Evolutionary conservation across 2,113 vertebrate genomes (phyloP).

Genomic region (Lipophrys pholis): DNA sequence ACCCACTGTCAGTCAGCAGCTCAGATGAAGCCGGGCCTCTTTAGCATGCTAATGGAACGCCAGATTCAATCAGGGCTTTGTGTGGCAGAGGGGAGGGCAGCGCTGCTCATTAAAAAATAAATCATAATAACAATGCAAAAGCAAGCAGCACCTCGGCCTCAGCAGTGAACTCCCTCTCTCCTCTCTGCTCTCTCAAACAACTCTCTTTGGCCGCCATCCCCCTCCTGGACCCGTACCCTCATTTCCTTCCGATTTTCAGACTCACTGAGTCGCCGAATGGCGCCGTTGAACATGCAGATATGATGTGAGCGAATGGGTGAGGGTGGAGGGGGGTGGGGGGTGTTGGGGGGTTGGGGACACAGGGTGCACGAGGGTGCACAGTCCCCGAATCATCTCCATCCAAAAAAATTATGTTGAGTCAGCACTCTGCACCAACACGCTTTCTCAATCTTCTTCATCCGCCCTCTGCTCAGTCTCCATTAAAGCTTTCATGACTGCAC

Average conservation of each 20-base stretch:
- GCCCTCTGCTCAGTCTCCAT: not conserved
- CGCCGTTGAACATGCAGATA: not conserved
- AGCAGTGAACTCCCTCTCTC: conserved; percentile 12
- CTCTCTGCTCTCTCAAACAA: conserved; percentile 17
- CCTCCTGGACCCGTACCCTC: not conserved
- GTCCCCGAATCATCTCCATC: conserved; percentile 48
- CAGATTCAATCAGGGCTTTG: conserved; percentile 83
- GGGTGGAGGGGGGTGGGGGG: conserved; percentile 17
- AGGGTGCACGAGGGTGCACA: conserved; percentile 16
- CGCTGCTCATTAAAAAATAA: conserved; percentile 79
- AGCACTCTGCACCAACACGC: conserved; percentile 30
- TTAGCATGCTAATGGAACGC: conserved; percentile 84
- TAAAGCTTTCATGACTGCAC: not conserved
- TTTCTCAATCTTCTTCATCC: not conserved
- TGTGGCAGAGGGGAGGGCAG: conserved; percentile 67
- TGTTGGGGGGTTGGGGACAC: too few species aligned
- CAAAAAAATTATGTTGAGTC: conserved; percentile 50
- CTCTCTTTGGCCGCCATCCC: not conserved
- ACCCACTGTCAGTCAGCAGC: conserved; percentile 84
- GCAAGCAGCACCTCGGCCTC: conserved; percentile 59
- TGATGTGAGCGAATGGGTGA: not conserved
- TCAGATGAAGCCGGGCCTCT: conserved; percentile 80
- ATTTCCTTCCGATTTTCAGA: not conserved
- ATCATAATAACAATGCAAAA: conserved; percentile 78
- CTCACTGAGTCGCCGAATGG: not conserved